phyloP scores from a whole-genome alignment of 1,140 invertebrate genomes.

The Ptiloglossa arizonensis region DNA sequence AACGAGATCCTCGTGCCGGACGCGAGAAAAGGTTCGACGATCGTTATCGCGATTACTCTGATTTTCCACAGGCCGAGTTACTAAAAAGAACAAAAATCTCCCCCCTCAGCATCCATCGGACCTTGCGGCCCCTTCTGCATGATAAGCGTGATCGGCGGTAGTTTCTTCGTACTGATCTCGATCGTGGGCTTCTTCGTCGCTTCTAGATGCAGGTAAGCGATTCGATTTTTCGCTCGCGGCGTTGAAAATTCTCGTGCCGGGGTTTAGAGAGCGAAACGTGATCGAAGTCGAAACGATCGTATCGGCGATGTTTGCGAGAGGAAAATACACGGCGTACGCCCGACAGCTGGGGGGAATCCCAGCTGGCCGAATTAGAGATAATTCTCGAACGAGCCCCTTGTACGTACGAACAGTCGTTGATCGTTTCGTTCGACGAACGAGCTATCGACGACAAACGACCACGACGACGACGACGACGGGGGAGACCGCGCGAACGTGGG shows the following conservation, averaged over 20 bases:
- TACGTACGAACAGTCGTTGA: neutral
- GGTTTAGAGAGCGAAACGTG: neutral
- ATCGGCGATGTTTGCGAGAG: slow-evolving; percentile 3
- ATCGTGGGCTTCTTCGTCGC: slow-evolving; percentile 70
- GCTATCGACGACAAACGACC: too few species aligned
- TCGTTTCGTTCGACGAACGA: slow-evolving; percentile 4
- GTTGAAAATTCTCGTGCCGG: too few species aligned
- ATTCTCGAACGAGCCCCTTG: slow-evolving; percentile 13
- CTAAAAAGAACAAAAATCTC: neutral
- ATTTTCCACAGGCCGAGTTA: neutral
- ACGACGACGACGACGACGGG: too few species aligned
- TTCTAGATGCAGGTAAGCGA: slow-evolving; percentile 76
- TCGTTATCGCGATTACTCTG: neutral
- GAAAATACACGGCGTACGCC: neutral
- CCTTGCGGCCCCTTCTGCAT: slow-evolving; percentile 77
- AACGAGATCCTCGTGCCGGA: slow-evolving; percentile 61
- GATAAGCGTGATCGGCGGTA: slow-evolving; percentile 72
- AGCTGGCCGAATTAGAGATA: slow-evolving; percentile 29
- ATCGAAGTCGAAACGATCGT: neutral
- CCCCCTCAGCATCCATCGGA: slow-evolving; percentile 53
- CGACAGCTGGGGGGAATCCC: neutral
- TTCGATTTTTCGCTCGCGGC: too few species aligned
- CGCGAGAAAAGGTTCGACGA: slow-evolving; percentile 71
- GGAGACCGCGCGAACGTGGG: too few species aligned
- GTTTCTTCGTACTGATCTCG: slow-evolving; percentile 73